These are phyloP conservation scores for Falco novaeseelandiae DNA, from an alignment of 2,797 vertebrate genomes.

Conservation along the genomic window DNA sequence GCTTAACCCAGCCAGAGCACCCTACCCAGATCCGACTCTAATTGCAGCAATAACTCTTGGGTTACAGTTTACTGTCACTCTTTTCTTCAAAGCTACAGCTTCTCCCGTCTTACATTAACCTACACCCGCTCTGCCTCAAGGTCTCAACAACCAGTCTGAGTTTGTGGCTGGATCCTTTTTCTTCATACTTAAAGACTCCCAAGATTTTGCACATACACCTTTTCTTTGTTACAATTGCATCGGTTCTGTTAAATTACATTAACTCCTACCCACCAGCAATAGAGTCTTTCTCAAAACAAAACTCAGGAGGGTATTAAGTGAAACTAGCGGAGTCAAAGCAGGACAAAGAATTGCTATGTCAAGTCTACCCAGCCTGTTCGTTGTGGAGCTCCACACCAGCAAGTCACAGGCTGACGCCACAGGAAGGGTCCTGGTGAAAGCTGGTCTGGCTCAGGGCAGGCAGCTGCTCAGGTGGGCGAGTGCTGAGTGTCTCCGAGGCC, in stretches of 20 bases:
- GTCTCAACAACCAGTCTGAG: not conserved
- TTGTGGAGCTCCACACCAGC: not conserved
- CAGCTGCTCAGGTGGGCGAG: not conserved
- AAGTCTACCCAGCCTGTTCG: rapidly evolving
- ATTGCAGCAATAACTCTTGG: not conserved
- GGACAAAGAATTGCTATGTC: not conserved
- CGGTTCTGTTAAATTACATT: not conserved
- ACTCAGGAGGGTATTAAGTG: not conserved
- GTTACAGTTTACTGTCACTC: not conserved
- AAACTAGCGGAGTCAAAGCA: not conserved
- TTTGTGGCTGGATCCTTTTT: not conserved
- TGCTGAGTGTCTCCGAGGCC: not conserved
- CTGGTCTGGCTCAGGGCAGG: not conserved
- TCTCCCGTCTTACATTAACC: not conserved
- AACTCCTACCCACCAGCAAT: not conserved
- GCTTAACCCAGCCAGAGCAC: not conserved
- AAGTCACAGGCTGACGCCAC: too few species aligned
- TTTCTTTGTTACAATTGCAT: not conserved
- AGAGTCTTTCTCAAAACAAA: not conserved
- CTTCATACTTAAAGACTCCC: not conserved
- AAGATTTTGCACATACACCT: not conserved
- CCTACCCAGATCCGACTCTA: not conserved
- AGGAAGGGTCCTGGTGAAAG: not conserved
- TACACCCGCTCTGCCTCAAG: not conserved
- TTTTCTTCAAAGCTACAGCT: not conserved